These are phyloP conservation scores for Drosophila testacea DNA, from an alignment of 2,888 invertebrate genomes.

Conservation along the genomic window DNA sequence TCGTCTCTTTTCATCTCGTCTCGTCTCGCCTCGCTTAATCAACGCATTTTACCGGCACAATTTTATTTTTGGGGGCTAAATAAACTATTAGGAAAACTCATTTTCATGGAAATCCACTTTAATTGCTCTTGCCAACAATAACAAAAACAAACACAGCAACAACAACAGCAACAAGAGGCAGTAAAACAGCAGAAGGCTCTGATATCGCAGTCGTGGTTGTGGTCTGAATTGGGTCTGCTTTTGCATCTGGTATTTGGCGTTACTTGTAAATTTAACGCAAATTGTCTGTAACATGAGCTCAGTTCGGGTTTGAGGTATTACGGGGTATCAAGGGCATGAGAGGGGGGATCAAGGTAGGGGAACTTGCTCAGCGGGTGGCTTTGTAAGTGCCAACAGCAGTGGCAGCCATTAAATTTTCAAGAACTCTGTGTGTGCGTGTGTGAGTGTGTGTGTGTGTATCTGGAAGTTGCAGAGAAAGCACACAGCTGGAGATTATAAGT, in stretches of 20 bases:
- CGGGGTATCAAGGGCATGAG: constrained; percentile 11
- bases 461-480: constrained; percentile 35
- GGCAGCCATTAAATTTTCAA: constrained; percentile 79
- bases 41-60: constrained; percentile 56
- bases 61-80: constrained; percentile 73
- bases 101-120: constrained; percentile 79
- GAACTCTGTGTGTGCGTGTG: constrained; percentile 30
- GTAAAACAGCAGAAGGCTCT: constrained; percentile 45
- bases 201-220: constrained; percentile 28
- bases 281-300: constrained; percentile 80
- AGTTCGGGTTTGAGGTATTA: constrained; percentile 35
- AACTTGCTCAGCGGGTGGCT: constrained; percentile 14
- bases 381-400: constrained; percentile 75
- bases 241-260: constrained; percentile 61
- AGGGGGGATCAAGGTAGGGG: background rate
- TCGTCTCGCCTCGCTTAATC: constrained; percentile 51
- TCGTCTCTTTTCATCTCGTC: constrained; percentile 3
- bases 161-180: constrained; percentile 29
- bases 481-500: constrained; percentile 20
- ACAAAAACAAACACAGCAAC: constrained; percentile 5
- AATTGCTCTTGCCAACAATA: constrained; percentile 64
- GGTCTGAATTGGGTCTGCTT: constrained; percentile 18
- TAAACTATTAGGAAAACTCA: constrained; percentile 78
- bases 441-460: constrained; percentile 1
- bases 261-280: constrained; percentile 81